These are phyloP conservation scores for Acipenser transmontanus DNA, from an alignment of 2,797 vertebrate genomes.

Conservation along the genomic window DNA sequence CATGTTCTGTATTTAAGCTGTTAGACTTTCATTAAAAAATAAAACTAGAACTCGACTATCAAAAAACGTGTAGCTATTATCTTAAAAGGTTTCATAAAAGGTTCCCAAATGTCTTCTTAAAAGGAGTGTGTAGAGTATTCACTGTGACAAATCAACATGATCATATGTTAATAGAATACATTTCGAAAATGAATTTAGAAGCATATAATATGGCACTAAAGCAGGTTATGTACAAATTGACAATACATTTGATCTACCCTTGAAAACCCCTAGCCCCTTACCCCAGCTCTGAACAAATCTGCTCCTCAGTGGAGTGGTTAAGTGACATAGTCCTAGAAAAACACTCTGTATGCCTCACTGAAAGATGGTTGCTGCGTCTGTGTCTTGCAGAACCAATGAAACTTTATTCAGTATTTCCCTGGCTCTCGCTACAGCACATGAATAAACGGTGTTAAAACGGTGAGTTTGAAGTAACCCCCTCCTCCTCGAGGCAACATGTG, in stretches of 20 bases:
- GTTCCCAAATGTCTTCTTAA: no score
- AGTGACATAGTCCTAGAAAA: slow-evolving; percentile 58
- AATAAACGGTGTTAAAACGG: slow-evolving; percentile 41
- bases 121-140: no score
- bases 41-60: no score
- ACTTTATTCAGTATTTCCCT: slow-evolving; percentile 69
- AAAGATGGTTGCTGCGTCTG: slow-evolving; percentile 55
- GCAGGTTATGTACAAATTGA: slow-evolving; percentile 45
- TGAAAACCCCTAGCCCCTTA: slow-evolving; percentile 43
- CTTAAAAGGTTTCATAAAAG: no score
- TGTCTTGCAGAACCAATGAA: slow-evolving; percentile 60
- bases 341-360: slow-evolving; percentile 57
- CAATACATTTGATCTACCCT: slow-evolving; percentile 42
- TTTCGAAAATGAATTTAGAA: slow-evolving; percentile 14
- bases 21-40: no score
- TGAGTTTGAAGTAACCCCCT: no score
- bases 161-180: no score
- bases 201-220: slow-evolving; percentile 26
- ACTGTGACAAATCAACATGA: no score
- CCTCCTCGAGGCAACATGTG: slow-evolving; percentile 31
- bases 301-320: slow-evolving; percentile 19
- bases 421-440: slow-evolving; percentile 71
- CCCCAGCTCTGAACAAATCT: slow-evolving; percentile 61
- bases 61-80: no score
- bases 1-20: no score